Percentiles rank a stretch among this genome's conserved stretches.
Conservation (phyloP, 2,888 invertebrate species). For the Trypoxylon attenuatum region DNA sequence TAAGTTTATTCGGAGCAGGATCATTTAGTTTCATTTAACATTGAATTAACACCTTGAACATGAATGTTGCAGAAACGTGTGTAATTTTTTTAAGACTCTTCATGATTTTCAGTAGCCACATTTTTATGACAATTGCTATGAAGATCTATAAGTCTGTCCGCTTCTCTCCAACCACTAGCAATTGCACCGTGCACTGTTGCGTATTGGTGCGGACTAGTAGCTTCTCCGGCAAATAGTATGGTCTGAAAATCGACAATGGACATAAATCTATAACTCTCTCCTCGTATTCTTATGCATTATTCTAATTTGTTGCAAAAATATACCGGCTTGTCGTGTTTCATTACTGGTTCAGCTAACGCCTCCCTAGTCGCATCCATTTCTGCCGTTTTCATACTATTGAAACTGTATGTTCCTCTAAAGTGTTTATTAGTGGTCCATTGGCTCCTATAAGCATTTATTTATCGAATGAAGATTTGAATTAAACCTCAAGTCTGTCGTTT, state of each 20-base stretch:
- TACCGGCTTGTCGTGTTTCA: slow-evolving; percentile 68
- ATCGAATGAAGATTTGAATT: too few species aligned
- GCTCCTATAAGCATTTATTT: slow-evolving; percentile 77
- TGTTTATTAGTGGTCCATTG: slow-evolving; percentile 82
- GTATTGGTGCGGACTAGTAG: slow-evolving; percentile 78
- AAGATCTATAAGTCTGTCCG: slow-evolving; percentile 76
- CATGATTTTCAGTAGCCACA: too few species aligned
- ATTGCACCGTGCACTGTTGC: slow-evolving; percentile 83
- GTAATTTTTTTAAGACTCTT: too few species aligned
- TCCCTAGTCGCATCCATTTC: slow-evolving; percentile 73
- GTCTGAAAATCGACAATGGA: too few species aligned
- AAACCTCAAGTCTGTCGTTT: too few species aligned
- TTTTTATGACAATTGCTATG: slow-evolving; percentile 7
- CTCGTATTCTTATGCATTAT: background rate
- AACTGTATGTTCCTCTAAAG: slow-evolving; percentile 84
- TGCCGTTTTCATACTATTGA: slow-evolving; percentile 76
- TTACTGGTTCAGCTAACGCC: slow-evolving; percentile 77
- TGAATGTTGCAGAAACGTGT: too few species aligned
- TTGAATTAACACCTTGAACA: too few species aligned
- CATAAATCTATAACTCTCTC: background rate
- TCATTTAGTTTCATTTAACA: too few species aligned
- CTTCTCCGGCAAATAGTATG: slow-evolving; percentile 82
- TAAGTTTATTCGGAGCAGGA: too few species aligned
- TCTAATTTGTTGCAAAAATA: too few species aligned
- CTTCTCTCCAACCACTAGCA: slow-evolving; percentile 83